These are phyloP conservation scores for Drosophila meridiana DNA, from an alignment of 2,888 invertebrate genomes.

Conservation along the genomic window DNA sequence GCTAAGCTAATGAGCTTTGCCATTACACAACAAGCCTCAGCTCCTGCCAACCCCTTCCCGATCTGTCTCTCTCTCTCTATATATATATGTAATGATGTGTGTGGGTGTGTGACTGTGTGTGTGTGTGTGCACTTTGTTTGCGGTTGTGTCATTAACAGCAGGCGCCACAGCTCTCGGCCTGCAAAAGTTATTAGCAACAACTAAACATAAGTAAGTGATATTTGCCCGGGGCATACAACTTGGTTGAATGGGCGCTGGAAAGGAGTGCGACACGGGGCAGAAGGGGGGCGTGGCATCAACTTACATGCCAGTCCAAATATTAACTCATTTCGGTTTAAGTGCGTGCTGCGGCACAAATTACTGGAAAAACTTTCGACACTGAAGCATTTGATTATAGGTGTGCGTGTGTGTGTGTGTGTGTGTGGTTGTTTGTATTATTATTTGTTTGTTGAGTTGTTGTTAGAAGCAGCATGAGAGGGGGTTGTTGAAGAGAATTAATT, in stretches of 20 bases:
- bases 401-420: constrained; percentile 15
- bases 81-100: constrained; percentile 8
- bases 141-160: constrained; percentile 82
- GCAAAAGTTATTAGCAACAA: constrained; percentile 77
- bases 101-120: constrained; percentile 22
- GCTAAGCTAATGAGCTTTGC: constrained; percentile 82
- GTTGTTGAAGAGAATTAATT: constrained; percentile 63
- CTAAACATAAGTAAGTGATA: constrained; percentile 80
- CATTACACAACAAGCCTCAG: constrained; percentile 71
- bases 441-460: constrained; percentile 31
- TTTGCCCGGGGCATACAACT: constrained; percentile 68
- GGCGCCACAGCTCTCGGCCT: constrained; percentile 71
- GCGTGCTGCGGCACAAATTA: constrained; percentile 59
- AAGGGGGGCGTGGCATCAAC: constrained; percentile 36
- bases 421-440: constrained; percentile 29
- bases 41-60: constrained; percentile 8
- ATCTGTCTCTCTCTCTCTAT: constrained; percentile 11
- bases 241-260: constrained; percentile 35
- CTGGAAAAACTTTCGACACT: constrained; percentile 66
- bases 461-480: constrained; percentile 8
- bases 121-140: constrained; percentile 77
- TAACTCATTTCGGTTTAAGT: constrained; percentile 73
- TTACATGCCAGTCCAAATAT: constrained; percentile 69
- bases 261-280: constrained; percentile 6
- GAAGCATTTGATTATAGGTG: constrained; percentile 53